Evolutionary conservation across 2,113 vertebrate genomes (phyloP).

Genomic region (Silurus glanis): DNA sequence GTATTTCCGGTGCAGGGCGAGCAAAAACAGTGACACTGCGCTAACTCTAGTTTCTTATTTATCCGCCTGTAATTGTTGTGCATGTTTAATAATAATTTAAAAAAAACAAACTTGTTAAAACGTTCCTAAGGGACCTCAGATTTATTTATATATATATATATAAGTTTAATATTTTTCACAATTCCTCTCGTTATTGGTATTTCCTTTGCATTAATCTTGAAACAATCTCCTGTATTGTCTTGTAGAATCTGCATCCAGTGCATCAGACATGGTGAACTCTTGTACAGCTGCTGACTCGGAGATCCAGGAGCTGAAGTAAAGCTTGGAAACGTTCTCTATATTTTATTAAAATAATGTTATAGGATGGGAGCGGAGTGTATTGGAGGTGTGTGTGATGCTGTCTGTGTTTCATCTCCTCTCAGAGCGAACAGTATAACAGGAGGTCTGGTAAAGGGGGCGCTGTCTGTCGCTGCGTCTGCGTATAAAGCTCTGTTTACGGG

Average conservation of each 20-base stretch:
- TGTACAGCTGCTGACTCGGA: conserved; percentile 45
- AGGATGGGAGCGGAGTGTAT: background rate
- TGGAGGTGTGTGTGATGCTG: background rate
- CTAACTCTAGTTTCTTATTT: too few species aligned
- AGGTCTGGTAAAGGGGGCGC: conserved; percentile 88
- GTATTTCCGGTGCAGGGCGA: too few species aligned
- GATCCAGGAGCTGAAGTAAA: conserved; percentile 57
- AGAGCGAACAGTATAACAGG: conserved; percentile 79
- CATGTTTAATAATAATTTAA: too few species aligned
- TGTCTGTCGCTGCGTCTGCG: conserved; percentile 91
- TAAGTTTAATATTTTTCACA: too few species aligned
- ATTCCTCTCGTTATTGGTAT: background rate
- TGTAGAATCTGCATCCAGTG: conserved; percentile 34
- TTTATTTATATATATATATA: too few species aligned
- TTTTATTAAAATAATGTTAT: background rate
- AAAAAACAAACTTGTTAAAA: too few species aligned
- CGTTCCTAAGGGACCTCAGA: too few species aligned
- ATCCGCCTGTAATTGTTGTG: too few species aligned
- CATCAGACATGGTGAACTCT: conserved; percentile 37
- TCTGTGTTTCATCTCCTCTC: background rate
- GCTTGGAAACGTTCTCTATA: background rate
- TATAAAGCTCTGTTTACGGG: conserved; percentile 96
- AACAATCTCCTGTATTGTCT: too few species aligned
- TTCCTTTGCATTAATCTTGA: too few species aligned
- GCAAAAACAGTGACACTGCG: too few species aligned